A percentile compares a stretch with the other conserved stretches of the same genome.
Conservation (phyloP, 2,113 vertebrate genomes). For the Capreolus pygargus region DNA sequence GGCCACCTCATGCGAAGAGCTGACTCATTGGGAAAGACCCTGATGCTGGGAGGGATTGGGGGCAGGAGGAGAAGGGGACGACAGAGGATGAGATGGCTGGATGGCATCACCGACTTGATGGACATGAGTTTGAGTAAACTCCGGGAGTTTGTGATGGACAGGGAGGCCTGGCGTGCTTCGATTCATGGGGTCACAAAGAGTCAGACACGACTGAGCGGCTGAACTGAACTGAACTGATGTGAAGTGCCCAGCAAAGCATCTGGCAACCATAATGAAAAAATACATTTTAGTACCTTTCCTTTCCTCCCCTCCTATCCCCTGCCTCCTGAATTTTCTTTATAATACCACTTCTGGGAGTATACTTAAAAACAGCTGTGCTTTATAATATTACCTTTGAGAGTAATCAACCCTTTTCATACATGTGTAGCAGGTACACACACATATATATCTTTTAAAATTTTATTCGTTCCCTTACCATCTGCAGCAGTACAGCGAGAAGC, state of each 20-base stretch:
- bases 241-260: not conserved
- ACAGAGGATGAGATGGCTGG: no score
- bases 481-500: conserved; percentile 94
- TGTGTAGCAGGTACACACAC: not conserved
- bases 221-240: no score
- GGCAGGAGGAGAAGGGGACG: no score
- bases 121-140: no score
- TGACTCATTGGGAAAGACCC: no score
- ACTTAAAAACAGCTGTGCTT: not conserved
- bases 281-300: not conserved
- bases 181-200: no score
- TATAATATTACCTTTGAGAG: conserved; percentile 7
- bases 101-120: no score
- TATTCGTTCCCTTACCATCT: conserved; percentile 85
- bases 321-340: not conserved
- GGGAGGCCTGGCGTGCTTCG: no score
- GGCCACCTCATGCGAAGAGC: no score
- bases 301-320: not conserved
- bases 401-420: conserved; percentile 45
- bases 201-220: no score
- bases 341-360: not conserved
- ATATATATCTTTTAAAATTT: not conserved
- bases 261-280: not conserved
- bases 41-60: no score
- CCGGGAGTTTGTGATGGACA: no score